Evolutionary conservation across 2,113 vertebrate genomes (phyloP).

Genomic region (Triplophysa siluroides): DNA sequence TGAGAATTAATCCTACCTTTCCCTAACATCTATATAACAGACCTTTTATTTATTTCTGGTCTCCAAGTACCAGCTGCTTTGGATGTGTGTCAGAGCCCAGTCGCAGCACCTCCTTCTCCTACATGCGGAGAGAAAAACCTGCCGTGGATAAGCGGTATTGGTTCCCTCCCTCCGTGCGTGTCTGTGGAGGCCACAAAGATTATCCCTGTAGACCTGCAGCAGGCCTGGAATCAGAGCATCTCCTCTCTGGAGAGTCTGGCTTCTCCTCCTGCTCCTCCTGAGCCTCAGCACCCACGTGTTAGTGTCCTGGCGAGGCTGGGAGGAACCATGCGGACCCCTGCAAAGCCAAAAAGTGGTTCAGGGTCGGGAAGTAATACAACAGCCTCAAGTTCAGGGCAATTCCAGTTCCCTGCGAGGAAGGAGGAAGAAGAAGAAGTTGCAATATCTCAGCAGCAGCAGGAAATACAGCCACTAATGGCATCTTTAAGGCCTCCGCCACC

Average conservation of each 20-base stretch:
- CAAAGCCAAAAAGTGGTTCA: slow-evolving; percentile 23
- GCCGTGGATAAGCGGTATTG: slow-evolving; percentile 86
- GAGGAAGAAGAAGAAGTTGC: slow-evolving; percentile 73
- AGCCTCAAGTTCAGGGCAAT: slow-evolving; percentile 68
- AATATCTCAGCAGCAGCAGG: slow-evolving; percentile 70
- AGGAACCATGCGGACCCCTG: slow-evolving; percentile 57
- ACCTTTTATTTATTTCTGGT: background rate
- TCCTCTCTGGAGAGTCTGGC: slow-evolving; percentile 92
- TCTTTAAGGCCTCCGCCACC: slow-evolving; percentile 67
- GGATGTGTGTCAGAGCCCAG: slow-evolving; percentile 81
- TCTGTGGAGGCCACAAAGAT: slow-evolving; percentile 94
- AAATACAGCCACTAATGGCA: slow-evolving; percentile 87
- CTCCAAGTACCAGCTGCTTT: slow-evolving; percentile 68
- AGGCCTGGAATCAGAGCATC: slow-evolving; percentile 96
- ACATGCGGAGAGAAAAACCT: slow-evolving; percentile 83
- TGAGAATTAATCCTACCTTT: too few species aligned
- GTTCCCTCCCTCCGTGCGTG: slow-evolving; percentile 84
- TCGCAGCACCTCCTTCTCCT: slow-evolving; percentile 74
- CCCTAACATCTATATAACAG: too few species aligned
- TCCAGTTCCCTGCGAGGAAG: slow-evolving; percentile 76
- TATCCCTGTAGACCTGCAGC: slow-evolving; percentile 92
- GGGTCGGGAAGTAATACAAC: slow-evolving; percentile 17
- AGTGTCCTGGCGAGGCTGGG: slow-evolving; percentile 71
- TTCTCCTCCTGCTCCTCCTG: slow-evolving; percentile 79
- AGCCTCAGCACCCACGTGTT: slow-evolving; percentile 67